Base-by-base conservation (phyloP, 1,140 invertebrate genomes). In the Elysia chlorotica region DNA sequence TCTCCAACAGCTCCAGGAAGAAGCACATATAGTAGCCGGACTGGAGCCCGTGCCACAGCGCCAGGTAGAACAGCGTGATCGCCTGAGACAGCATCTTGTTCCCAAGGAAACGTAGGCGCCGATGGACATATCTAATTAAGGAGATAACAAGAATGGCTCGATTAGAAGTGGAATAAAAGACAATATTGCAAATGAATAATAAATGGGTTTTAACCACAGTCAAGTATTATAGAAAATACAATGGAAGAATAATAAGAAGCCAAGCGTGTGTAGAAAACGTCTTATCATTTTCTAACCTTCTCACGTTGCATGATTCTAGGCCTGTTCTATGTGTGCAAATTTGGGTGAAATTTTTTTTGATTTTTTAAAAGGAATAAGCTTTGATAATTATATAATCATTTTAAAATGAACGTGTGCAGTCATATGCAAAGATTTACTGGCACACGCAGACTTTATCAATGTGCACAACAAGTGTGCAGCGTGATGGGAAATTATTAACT, bases 41-140 rank as follows among this genome's bases (percentile, higher is more conserved):
- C 79, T 96, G 93, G 53, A 94, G 91, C 21, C 96, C 96, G 85
- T 99, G 96, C 96, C 96, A 99, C 0, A 97, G 74, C 0, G 96
- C 95, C 14, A 99, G 90, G 87, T 97, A 98, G 0, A 92, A 54
- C 23, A 99, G 87, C 0, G 96, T 94, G 0, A 91, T 89, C 2
- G 91, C 85, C 86, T 98, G 96, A 68, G 95, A 97, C 4, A 93
- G 86, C n/a, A 92, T 88, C 36, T 92, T 91, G 84, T 94, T 96
- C 28, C 93, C 93, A 1, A 99, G 88, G 86, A 98, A 98, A 82
- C 93, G 94, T 19, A 98, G 87, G 17, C 96, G 89, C 85, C 98
- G 98, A 85, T 96, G 98, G 54, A 98, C 89, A 82, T 99, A 91
- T 73, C 90, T 91, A 82, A 25, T n/a, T n/a, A n/a, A n/a, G n/a